phyloP scores from a whole-genome alignment of 1,140 invertebrate species.

The Drosophila persimilis region DNA sequence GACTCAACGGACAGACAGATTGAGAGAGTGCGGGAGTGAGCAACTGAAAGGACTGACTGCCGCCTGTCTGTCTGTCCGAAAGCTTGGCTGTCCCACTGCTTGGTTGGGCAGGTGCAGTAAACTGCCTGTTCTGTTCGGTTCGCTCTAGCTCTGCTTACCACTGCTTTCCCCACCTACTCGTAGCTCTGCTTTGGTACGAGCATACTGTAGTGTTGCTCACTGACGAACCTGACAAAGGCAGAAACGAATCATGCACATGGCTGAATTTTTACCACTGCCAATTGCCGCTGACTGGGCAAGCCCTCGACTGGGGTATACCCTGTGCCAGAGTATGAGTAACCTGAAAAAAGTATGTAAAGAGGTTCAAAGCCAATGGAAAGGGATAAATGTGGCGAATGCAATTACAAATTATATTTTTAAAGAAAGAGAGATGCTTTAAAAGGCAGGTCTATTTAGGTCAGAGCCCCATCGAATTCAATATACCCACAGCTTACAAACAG shows the following conservation, averaged over 20 bases:
- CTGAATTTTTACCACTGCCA: conserved; percentile 56
- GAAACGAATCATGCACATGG: conserved; percentile 82
- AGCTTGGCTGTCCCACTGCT: conserved; percentile 5
- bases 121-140: background rate
- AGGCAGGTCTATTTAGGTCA: background rate
- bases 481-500: background rate
- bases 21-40: background rate
- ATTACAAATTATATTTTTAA: too few species aligned
- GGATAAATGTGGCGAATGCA: too few species aligned
- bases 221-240: conserved; percentile 80
- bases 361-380: too few species aligned
- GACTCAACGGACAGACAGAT: conserved; percentile 42
- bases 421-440: too few species aligned
- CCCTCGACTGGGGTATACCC: too few species aligned
- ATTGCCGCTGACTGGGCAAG: too few species aligned
- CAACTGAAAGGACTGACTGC: background rate
- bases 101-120: conserved; percentile 35
- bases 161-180: background rate
- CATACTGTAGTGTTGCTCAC: conserved; percentile 30
- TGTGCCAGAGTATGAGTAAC: too few species aligned
- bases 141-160: conserved; percentile 15
- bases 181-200: conserved; percentile 1
- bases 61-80: conserved; percentile 1
- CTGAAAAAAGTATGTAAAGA: too few species aligned
- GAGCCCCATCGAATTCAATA: background rate